These are phyloP conservation scores for Grammomys dolichurus DNA, from an alignment of 2,113 vertebrate species.

Conservation along the genomic window DNA sequence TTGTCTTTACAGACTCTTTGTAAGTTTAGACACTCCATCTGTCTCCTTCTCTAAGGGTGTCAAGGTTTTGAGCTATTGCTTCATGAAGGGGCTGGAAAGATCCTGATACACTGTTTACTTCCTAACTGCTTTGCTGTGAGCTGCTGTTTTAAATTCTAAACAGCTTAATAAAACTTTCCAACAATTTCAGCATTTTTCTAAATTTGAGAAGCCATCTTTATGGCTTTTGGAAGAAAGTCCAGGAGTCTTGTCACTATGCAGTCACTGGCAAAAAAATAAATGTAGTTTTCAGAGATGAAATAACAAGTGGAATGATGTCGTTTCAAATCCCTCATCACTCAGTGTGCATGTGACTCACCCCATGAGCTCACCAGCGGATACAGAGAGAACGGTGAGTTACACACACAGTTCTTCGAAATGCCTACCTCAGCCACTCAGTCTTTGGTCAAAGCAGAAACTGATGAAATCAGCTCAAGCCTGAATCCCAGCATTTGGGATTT, in stretches of 20 bases:
- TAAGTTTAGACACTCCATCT: slow-evolving; percentile 61
- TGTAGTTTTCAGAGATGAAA: slow-evolving; percentile 78
- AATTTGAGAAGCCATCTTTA: slow-evolving; percentile 80
- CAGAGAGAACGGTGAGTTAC: slow-evolving; percentile 28
- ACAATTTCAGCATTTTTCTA: slow-evolving; percentile 83
- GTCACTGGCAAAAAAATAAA: slow-evolving; percentile 60
- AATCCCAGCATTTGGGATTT: not conserved
- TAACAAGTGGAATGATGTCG: slow-evolving; percentile 64
- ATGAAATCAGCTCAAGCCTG: not conserved
- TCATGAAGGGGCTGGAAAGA: slow-evolving; percentile 72
- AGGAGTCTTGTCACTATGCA: slow-evolving; percentile 72
- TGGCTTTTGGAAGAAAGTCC: slow-evolving; percentile 75
- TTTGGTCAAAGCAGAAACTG: slow-evolving; percentile 35
- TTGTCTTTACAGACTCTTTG: slow-evolving; percentile 62
- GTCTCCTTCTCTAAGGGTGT: slow-evolving; percentile 72
- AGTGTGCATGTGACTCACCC: slow-evolving; percentile 73
- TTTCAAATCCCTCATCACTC: slow-evolving; percentile 70
- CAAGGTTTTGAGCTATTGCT: slow-evolving; percentile 72
- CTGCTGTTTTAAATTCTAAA: slow-evolving; percentile 81
- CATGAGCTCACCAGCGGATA: slow-evolving; percentile 78
- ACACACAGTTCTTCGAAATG: not conserved
- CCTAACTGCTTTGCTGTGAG: slow-evolving; percentile 76
- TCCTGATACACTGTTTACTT: slow-evolving; percentile 72
- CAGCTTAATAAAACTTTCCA: slow-evolving; percentile 83
- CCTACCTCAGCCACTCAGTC: slow-evolving; percentile 56